These are phyloP conservation scores for Mormyrus hasselquistii DNA, from an alignment of 2,797 vertebrate genomes.

Conservation along the genomic window DNA sequence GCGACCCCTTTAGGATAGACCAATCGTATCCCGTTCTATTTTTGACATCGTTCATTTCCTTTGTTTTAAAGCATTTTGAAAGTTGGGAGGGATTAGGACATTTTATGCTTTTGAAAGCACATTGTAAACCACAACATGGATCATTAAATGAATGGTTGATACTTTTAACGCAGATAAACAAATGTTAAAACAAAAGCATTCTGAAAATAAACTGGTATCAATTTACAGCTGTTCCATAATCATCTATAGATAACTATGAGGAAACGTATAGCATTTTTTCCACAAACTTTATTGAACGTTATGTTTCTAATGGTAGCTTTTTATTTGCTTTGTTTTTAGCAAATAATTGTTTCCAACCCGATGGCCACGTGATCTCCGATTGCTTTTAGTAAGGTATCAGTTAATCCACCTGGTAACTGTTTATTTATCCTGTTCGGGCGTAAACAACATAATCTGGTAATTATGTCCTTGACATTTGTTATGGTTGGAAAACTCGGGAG, in stretches of 20 bases:
- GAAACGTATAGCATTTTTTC: neutral
- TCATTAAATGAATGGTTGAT: neutral
- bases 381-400: neutral
- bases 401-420: neutral
- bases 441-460: neutral
- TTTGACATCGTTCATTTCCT: neutral
- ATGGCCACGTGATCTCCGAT: neutral
- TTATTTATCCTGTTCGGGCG: neutral
- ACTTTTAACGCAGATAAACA: neutral
- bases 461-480: neutral
- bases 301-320: neutral
- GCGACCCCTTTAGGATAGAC: neutral
- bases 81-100: neutral
- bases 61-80: neutral
- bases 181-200: neutral
- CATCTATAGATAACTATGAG: no score
- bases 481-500: neutral
- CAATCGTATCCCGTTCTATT: neutral
- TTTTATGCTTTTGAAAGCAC: neutral
- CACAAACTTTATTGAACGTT: neutral
- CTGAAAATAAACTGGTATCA: neutral
- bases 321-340: neutral
- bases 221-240: neutral
- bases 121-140: neutral
- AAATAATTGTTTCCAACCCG: neutral